Conservation (phyloP, 2,797 vertebrate genomes). For the Liasis olivaceus region DNA sequence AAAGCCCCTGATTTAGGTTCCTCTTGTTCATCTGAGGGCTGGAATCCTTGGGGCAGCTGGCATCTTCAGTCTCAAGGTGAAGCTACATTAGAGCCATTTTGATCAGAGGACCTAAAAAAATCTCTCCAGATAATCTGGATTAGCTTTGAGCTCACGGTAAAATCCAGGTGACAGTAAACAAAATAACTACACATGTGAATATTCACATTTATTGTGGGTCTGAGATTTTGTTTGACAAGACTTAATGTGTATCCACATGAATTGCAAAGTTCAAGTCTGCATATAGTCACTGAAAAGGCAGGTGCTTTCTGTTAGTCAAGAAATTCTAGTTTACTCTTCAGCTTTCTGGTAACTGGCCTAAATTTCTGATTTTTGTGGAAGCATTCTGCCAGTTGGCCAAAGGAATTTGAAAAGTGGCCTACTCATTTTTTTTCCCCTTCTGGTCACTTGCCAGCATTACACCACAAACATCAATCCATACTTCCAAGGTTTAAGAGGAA, state of each 20-base stretch:
- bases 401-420: background rate
- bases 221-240: background rate
- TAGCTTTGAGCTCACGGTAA: background rate
- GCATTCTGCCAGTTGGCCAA: background rate
- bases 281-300: background rate
- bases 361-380: background rate
- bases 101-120: background rate
- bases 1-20: constrained; percentile 46
- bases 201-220: background rate
- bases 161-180: background rate
- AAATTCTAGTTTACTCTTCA: background rate
- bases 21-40: constrained; percentile 48
- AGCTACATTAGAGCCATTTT: background rate
- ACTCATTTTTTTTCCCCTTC: too few relatives aligned
- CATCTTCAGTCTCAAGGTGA: background rate
- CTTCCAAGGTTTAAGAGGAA: background rate
- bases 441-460: background rate
- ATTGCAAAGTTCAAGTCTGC: background rate
- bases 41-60: constrained; percentile 34
- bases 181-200: background rate
- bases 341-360: background rate
- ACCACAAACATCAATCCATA: background rate
- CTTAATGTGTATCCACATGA: background rate
- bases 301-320: background rate
- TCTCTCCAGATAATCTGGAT: background rate